Conservation (phyloP, 2,113 vertebrate genomes). For the Pholis gunnellus region DNA sequence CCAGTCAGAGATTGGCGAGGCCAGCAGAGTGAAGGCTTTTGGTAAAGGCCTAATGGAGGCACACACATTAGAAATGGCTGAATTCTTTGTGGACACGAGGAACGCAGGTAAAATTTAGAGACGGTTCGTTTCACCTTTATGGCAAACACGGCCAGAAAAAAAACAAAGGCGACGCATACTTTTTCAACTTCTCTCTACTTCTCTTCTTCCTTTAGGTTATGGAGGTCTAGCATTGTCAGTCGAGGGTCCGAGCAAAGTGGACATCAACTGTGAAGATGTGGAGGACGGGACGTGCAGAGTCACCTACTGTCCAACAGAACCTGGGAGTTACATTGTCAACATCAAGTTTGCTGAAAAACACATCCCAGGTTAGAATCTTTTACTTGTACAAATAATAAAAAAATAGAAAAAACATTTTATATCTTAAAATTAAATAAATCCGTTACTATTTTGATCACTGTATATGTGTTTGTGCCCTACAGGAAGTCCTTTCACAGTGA, state of each 20-base stretch:
- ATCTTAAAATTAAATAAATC: not conserved
- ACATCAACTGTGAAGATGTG: conserved; percentile 97
- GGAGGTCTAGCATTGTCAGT: conserved; percentile 95
- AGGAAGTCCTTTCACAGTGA: conserved; percentile 98
- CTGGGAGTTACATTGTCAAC: conserved; percentile 95
- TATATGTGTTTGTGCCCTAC: conserved; percentile 6
- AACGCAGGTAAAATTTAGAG: conserved; percentile 87
- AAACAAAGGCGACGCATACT: not conserved
- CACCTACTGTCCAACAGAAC: conserved; percentile 96
- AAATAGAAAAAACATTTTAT: not conserved
- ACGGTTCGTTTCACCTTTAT: accelerated
- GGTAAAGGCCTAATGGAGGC: conserved; percentile 92
- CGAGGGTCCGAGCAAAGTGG: conserved; percentile 98
- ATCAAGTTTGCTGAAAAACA: conserved; percentile 98
- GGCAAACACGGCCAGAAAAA: accelerated
- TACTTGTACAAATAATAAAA: not conserved
- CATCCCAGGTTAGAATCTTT: conserved; percentile 87
- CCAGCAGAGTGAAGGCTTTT: conserved; percentile 92
- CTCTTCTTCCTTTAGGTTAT: conserved; percentile 86
- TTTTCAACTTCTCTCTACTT: not conserved
- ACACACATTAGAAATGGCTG: conserved; percentile 91
- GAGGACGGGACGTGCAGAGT: conserved; percentile 97
- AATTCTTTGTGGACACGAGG: conserved; percentile 97
- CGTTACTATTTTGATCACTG: not conserved
- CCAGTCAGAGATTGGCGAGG: conserved; percentile 94